Evolutionary conservation across 2,888 invertebrate genomes (phyloP).

Genomic region (Congeria kusceri): DNA sequence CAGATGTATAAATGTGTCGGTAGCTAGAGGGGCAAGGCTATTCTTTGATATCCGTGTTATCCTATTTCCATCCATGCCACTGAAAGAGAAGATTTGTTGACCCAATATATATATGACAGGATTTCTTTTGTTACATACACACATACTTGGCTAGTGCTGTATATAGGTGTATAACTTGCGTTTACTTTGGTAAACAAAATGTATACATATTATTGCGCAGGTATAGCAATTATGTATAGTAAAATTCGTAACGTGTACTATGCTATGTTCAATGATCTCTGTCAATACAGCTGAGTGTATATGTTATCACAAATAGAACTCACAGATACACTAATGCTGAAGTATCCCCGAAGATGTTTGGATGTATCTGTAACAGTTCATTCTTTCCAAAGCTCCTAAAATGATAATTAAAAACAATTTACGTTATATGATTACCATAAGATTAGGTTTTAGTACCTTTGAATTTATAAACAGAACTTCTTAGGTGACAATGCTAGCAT

Average conservation of each 20-base stretch:
- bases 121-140: not conserved
- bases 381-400: conserved; percentile 63
- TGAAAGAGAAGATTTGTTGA: conserved; percentile 31
- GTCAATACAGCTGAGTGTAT: too few relatives aligned
- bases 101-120: too few relatives aligned
- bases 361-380: conserved; percentile 46
- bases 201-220: too few relatives aligned
- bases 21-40: conserved; percentile 61
- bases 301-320: conserved; percentile 15
- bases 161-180: too few relatives aligned
- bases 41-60: conserved; percentile 64
- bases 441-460: too few relatives aligned
- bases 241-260: too few relatives aligned
- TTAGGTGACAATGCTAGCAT: too few relatives aligned
- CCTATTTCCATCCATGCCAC: conserved; percentile 66
- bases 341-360: conserved; percentile 49
- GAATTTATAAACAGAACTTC: too few relatives aligned
- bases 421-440: too few relatives aligned
- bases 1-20: conserved; percentile 63
- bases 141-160: not conserved
- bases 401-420: conserved; percentile 1
- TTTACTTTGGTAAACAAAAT: not conserved
- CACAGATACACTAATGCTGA: conserved; percentile 55
- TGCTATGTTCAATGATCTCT: too few relatives aligned
- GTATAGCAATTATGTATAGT: too few relatives aligned